Base-by-base conservation (phyloP, 1,140 invertebrate genomes). In the Pseudachorutes palmiensis region DNA sequence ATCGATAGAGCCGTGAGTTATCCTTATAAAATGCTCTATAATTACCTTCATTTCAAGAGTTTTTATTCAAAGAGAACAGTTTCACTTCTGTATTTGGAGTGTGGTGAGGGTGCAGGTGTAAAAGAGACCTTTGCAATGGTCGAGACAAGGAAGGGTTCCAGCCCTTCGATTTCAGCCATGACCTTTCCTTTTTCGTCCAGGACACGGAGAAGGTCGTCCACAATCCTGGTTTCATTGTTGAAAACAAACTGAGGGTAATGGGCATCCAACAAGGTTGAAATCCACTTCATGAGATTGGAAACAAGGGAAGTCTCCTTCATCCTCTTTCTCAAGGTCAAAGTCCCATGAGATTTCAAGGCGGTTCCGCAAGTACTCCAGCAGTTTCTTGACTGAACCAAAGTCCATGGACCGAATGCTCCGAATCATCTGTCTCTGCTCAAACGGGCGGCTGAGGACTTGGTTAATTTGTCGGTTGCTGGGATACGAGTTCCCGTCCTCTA, bases 221-320 rank as follows among this genome's bases (percentile, higher is more conserved):
- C 51, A 45, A 69, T n/a, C 5, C 41, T 51, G 19, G 55, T 33
- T 22, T 73, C 69, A 68, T 64, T 55, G n/a, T 69, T 33, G 36
- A 69, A 64, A 28, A 73, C 67, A 58, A 73, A 73, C 3, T 70
- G 55, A 0, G 69, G 66, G 30, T 69, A 69, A 49, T 71, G 67
- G 31, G 69, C 69, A 68, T 73, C 72, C 0, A 71, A 19, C 45
- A 71, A 12, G 0, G 68, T 49, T 19, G 57, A 64, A 12, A 49
- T 41, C 72, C 72, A 73, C 22, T 63, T 66, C 9, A 70, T 60
- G n/a, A 61, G 29, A 14, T 57, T 48, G 3, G 3, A 19, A 45
- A 66, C 36, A 22, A n/a, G 33, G 28, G 19, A 19, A 28, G 24
- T 45, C 33, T 5, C 57, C 45, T 30, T 32, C 28, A 12, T n/a